phyloP scores from a whole-genome alignment of 2,797 vertebrate species.

The Pantherophis alleghaniensis region DNA sequence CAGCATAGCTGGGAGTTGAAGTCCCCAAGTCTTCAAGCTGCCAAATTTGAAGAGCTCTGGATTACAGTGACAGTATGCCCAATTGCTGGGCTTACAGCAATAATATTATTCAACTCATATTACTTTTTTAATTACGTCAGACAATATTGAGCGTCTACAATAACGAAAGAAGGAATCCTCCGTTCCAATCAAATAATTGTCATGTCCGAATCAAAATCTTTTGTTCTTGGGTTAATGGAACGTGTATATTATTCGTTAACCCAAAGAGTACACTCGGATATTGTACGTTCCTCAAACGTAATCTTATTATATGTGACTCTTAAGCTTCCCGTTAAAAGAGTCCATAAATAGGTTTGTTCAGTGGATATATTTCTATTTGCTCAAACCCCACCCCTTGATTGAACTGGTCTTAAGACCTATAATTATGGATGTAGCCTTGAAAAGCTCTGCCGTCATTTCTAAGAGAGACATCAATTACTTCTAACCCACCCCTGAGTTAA shows the following conservation, averaged over 20 bases:
- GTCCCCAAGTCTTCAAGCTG: too few species aligned
- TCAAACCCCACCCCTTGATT: background rate
- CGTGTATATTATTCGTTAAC: background rate
- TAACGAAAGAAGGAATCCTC: background rate
- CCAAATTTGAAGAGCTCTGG: background rate
- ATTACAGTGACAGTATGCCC: constrained; percentile 20
- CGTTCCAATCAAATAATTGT: background rate
- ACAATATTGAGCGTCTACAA: constrained; percentile 15
- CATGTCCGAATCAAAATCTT: constrained; percentile 23
- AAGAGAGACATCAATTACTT: background rate
- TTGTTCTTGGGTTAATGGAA: constrained; percentile 11
- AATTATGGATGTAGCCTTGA: background rate
- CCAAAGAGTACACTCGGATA: background rate
- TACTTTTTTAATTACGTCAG: constrained; percentile 20
- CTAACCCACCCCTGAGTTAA: background rate
- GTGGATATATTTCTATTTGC: background rate
- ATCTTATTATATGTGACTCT: background rate
- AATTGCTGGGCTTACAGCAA: constrained; percentile 12
- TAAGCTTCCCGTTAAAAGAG: background rate
- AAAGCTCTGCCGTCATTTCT: background rate
- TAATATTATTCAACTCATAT: background rate
- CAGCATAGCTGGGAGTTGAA: too few species aligned
- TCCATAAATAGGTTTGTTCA: background rate
- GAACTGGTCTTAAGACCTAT: background rate
- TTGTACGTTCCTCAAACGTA: constrained; percentile 23